Evolutionary conservation across 2,888 invertebrate genomes (phyloP), one percentile per base, ranked within the genome.

Genomic region (Zonitis immaculata): DNA sequence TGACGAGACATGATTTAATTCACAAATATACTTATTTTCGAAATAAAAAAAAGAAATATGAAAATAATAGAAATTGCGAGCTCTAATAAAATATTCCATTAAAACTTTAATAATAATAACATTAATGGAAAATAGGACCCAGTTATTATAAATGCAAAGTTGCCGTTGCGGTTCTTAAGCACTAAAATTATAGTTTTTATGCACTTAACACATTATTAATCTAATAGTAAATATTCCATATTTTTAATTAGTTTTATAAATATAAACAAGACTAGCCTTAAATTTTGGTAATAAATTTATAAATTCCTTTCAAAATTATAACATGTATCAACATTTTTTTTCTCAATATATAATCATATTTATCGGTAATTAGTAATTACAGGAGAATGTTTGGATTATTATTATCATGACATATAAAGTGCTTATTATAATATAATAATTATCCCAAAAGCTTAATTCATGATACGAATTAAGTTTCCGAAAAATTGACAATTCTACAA

Each of bases 211-310:
- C 53, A 46, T 45, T 9, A 35, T 39, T 28, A 18, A 9, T 28
- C 50, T 54, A 51, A 44, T 44, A 47, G 9, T 27, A 44, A 48
- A 47, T 45, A 7, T 44, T 47, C 44, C 28, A 44, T 47, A 42
- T 45, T 27, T 45, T 52, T 39, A 26, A 14, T 32, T n/a, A 28
- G n/a, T 51, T 47, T 53, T 49, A 49, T 53, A 48, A 56, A 52
- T 51, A 39, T 39, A 39, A 39, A 39, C 39, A 39, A 58, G 56
- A 58, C 56, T 57, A 57, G 54, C 30, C 54, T 54, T 44, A 56
- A 54, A 52, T 49, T 39, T 58, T 57, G 54, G 51, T 55, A 52
- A 42, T 47, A 56, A 52, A 49, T 52, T 44, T 16, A 49, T 43
- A 32, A 50, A 47, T 49, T 47, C 45, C 39, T 43, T 30, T 46